A percentile compares a stretch with the other conserved stretches of the same genome.
These are phyloP conservation scores for Habrosyne pyritoides DNA, from an alignment of 2,888 invertebrate species.

Conservation along the genomic window DNA sequence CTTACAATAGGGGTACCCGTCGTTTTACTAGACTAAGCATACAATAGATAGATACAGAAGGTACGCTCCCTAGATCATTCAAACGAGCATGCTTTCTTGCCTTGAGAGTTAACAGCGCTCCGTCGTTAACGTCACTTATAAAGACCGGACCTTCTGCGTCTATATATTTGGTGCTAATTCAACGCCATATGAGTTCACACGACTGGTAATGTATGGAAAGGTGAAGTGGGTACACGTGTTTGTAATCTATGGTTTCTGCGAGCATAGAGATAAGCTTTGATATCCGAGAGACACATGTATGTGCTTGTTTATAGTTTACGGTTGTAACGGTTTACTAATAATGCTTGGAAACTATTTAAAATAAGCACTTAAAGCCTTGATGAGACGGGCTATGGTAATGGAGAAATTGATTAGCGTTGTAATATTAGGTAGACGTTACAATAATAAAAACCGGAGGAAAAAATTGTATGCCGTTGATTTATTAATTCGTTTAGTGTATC, in stretches of 20 bases:
- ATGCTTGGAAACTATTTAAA: background rate
- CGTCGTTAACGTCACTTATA: too few relatives aligned
- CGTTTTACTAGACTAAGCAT: slow-evolving; percentile 2
- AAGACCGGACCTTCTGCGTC: background rate
- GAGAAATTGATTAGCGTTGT: background rate
- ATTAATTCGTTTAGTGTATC: background rate
- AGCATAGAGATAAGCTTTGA: background rate
- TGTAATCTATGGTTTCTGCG: slow-evolving; percentile 6
- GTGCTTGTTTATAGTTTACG: background rate
- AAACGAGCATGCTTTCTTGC: too few relatives aligned
- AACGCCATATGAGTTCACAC: background rate
- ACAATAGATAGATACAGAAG: background rate
- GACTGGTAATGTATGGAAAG: background rate
- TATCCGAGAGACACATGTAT: background rate
- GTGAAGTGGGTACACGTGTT: background rate
- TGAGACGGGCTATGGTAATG: background rate
- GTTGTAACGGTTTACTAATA: background rate
- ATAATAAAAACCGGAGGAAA: too few relatives aligned
- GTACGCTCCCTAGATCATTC: background rate
- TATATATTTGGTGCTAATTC: background rate
- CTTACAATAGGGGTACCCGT: slow-evolving; percentile 33
- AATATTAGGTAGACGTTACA: too few relatives aligned
- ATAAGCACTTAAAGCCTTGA: background rate
- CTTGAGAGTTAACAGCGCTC: background rate
- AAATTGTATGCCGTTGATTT: background rate